Evolutionary conservation across 2,888 invertebrate species (phyloP).

Genomic region (Microplitis manilae): DNA sequence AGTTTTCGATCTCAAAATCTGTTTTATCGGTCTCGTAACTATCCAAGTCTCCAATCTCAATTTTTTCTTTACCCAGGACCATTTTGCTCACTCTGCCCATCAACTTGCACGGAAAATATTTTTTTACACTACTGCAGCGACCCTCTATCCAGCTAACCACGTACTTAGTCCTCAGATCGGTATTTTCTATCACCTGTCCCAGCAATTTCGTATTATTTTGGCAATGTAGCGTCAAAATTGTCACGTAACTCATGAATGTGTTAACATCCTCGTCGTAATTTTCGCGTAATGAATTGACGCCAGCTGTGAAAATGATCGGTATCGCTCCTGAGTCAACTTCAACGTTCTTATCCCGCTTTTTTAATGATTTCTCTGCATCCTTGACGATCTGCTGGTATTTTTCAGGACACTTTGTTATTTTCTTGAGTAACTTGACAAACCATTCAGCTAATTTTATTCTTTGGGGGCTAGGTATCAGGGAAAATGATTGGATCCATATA

Average conservation of each 20-base stretch:
- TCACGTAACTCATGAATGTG: constrained; percentile 61
- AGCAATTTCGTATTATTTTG: constrained; percentile 75
- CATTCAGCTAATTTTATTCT: constrained; percentile 57
- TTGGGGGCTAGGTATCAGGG: constrained; percentile 56
- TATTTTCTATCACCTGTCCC: constrained; percentile 72
- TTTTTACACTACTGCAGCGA: constrained; percentile 67
- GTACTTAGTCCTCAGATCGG: constrained; percentile 72
- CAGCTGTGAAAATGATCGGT: constrained; percentile 60
- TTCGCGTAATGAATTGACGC: constrained; percentile 71
- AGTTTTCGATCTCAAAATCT: not conserved
- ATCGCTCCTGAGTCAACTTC: constrained; percentile 50
- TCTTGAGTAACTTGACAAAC: constrained; percentile 59
- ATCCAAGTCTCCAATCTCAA: constrained; percentile 68
- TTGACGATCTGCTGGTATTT: not conserved
- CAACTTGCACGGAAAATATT: constrained; percentile 64
- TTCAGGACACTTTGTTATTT: constrained; percentile 1
- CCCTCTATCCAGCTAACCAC: constrained; percentile 73
- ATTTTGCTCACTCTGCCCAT: constrained; percentile 71
- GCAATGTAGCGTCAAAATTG: constrained; percentile 76
- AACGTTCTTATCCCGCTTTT: not conserved
- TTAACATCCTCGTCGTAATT: constrained; percentile 52
- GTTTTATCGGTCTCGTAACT: constrained; percentile 38
- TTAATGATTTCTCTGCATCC: not conserved
- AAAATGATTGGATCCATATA: constrained; percentile 77
- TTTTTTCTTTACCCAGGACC: constrained; percentile 69